Evolutionary conservation across 2,888 invertebrate species (phyloP), one percentile per base, ranked within the genome.

Genomic region (Parthenolecanium corni): DNA sequence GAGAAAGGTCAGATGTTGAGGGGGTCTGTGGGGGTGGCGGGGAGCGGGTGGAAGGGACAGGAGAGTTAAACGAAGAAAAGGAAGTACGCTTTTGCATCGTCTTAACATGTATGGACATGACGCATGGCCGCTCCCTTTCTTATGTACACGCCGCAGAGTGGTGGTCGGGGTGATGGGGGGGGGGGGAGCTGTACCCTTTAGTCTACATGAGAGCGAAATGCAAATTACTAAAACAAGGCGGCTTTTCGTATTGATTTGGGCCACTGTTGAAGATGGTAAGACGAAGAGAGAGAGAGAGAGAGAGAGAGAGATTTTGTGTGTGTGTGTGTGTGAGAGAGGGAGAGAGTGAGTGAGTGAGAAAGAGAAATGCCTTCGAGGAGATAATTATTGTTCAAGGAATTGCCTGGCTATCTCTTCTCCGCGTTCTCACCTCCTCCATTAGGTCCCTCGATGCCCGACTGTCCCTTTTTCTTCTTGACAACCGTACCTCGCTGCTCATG

Each of bases 381-480:
- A 67, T 66, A 66, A 67, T 67, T 66, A 66, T 67, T 67, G 67
- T 67, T 66, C 69, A 68, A 68, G 64, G 61, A 61, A 61, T 61
- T 61, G 61, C 61, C 61, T 38, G 38, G 61, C 61, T 61, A 49
- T 49, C 61, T 61, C 61, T 49, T 49, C 61, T 38, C 36, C 61
- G 20, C 14, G 16, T 21, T 18, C 31, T 31, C 31, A 31, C 31
- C 31, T 31, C 31, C 31, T 9, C 9, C 9, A 31, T 31, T 9
- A 31, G 31, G 31, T 31, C 31, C 31, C 31, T 6, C 9, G 31
- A 31, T 31, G 31, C 31, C 31, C 31, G 31, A 31, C 31, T 31
- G 31, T 31, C 31, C 31, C 9, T 31, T 31, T 31, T 31, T 54
- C 61, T 51, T 61, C 61, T 36, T 49, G 49, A 31, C 49, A 49